These are phyloP conservation scores for Ophion ellenae DNA, from an alignment of 2,888 invertebrate genomes.

Conservation along the genomic window DNA sequence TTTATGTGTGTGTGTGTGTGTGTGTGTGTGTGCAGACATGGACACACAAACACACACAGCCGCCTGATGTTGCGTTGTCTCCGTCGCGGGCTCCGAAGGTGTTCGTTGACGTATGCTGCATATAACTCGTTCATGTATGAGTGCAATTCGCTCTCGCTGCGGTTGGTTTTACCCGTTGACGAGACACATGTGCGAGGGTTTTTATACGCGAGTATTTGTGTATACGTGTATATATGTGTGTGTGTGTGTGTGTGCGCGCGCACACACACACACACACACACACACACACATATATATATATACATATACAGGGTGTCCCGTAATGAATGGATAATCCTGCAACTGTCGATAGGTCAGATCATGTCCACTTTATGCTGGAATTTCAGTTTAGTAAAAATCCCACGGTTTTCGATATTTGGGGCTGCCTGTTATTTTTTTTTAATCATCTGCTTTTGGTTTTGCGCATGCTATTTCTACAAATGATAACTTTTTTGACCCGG, in stretches of 20 bases:
- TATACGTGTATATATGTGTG: not conserved
- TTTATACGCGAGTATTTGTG: constrained; percentile 23
- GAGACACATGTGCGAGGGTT: constrained; percentile 16
- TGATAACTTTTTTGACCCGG: too few relatives aligned
- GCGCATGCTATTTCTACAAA: too few relatives aligned
- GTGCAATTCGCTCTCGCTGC: constrained; percentile 34
- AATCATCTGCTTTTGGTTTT: too few relatives aligned
- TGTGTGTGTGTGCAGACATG: too few relatives aligned
- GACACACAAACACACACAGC: not conserved
- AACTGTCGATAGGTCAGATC: too few relatives aligned
- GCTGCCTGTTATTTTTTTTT: too few relatives aligned
- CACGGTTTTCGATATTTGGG: too few relatives aligned
- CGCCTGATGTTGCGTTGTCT: not conserved
- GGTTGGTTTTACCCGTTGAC: constrained; percentile 25
- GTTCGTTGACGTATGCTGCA: not conserved
- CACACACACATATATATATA: not conserved
- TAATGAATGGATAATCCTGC: too few relatives aligned
- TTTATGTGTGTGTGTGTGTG: not conserved
- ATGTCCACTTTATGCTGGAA: too few relatives aligned
- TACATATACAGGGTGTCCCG: not conserved
- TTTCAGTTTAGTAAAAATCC: too few relatives aligned
- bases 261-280: too few relatives aligned
- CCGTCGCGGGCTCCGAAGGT: not conserved
- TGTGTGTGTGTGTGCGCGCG: too few relatives aligned
- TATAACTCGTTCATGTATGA: constrained; percentile 6